Conservation (phyloP, 37 sponge, comb jelly and placozoan species). For the Crambe crambe region DNA sequence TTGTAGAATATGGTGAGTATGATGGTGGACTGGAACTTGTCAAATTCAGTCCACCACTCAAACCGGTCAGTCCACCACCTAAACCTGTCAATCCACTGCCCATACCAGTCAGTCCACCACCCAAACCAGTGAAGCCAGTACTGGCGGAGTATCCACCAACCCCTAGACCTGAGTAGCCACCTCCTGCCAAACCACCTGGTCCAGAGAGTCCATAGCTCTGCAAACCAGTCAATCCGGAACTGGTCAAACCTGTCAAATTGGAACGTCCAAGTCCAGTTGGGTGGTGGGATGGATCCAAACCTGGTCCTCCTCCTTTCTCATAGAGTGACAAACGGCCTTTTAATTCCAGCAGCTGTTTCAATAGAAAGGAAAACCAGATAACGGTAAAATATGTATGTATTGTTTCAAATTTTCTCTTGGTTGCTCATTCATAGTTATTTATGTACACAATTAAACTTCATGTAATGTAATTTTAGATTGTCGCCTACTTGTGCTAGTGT, state of each 20-base stretch:
- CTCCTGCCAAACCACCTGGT: background rate
- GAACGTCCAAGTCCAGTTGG: background rate
- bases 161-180: too few species aligned
- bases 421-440: too few species aligned
- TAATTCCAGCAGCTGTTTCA: background rate
- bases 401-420: too few species aligned
- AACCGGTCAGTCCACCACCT: conserved; percentile 8
- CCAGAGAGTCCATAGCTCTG: background rate
- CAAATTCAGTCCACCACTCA: background rate
- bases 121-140: background rate
- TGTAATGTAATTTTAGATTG: too few species aligned
- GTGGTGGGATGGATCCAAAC: background rate
- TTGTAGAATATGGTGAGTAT: background rate
- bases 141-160: too few species aligned
- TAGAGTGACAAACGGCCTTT: background rate
- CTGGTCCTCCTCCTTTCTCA: background rate
- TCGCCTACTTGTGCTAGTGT: too few species aligned
- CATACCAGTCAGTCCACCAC: background rate
- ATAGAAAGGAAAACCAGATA: too few species aligned
- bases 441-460: too few species aligned
- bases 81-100: background rate
- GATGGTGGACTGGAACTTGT: background rate
- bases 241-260: background rate
- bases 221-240: background rate
- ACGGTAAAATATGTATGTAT: too few species aligned